Evolutionary conservation across 2,113 vertebrate genomes (phyloP).

Genomic region (Neotoma lepida): DNA sequence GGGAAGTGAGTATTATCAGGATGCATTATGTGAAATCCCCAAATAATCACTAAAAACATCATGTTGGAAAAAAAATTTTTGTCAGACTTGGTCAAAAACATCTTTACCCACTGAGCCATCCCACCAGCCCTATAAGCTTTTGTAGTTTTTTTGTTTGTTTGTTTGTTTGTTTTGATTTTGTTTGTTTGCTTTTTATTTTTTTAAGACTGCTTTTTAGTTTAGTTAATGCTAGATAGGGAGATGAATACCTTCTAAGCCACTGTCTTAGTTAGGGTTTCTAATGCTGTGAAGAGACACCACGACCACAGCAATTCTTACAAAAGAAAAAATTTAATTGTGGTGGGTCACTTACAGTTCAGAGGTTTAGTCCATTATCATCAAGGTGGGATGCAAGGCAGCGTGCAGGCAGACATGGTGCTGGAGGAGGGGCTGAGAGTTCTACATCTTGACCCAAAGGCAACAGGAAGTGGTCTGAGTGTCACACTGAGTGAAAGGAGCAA

Average conservation of each 20-base stretch:
- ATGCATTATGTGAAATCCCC: neutral
- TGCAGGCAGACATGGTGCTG: too few species aligned
- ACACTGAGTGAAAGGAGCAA: too few species aligned
- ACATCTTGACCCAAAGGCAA: too few species aligned
- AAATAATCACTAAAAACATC: neutral
- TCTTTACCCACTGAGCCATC: neutral
- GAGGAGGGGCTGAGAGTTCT: too few species aligned
- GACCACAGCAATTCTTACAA: too few species aligned
- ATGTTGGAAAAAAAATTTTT: neutral
- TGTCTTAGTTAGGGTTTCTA: neutral
- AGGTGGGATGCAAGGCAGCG: too few species aligned
- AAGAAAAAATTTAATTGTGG: too few species aligned
- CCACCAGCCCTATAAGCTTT: neutral
- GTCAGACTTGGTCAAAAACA: neutral
- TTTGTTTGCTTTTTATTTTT: neutral
- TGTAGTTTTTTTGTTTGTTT: neutral
- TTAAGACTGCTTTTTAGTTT: constrained; percentile 1
- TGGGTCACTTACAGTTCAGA: too few species aligned
- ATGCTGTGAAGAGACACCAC: too few species aligned
- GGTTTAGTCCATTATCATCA: too few species aligned
- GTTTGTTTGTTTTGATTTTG: neutral
- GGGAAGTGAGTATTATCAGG: neutral
- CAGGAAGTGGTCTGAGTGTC: too few species aligned
- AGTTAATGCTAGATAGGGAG: neutral
- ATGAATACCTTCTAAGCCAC: neutral